Conservation (phyloP, 2,797 vertebrate species). For the Helostoma temminkii region DNA sequence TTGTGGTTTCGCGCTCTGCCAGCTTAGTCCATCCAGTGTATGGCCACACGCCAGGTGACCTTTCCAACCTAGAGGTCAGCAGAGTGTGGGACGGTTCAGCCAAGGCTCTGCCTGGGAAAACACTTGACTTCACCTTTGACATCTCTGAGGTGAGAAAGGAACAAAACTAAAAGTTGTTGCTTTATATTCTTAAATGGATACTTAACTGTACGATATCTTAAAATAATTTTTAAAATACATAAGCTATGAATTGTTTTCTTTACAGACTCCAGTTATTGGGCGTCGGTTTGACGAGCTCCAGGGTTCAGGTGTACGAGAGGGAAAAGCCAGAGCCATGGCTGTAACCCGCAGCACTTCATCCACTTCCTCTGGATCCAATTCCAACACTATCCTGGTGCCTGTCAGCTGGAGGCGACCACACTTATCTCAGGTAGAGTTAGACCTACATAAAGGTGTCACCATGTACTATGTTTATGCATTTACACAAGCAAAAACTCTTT, state of each 20-base stretch:
- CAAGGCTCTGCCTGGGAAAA: slow-evolving; percentile 97
- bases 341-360: slow-evolving; percentile 97
- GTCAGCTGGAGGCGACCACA: slow-evolving; percentile 99
- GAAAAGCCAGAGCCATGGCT: slow-evolving; percentile 92
- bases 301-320: slow-evolving; percentile 90
- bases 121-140: slow-evolving; percentile 97
- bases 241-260: slow-evolving; percentile 6
- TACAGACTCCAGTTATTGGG: slow-evolving; percentile 94
- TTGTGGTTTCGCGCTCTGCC: slow-evolving; percentile 97
- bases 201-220: background rate
- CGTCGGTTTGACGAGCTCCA: slow-evolving; percentile 96
- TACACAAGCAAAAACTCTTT: too few species aligned
- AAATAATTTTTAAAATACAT: background rate
- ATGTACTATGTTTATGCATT: too few species aligned
- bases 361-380: slow-evolving; percentile 97
- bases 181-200: background rate
- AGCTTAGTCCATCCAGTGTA: slow-evolving; percentile 94
- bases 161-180: background rate
- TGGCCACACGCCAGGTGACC: slow-evolving; percentile 89
- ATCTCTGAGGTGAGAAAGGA: slow-evolving; percentile 91
- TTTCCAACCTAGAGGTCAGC: slow-evolving; percentile 96
- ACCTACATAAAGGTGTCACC: background rate
- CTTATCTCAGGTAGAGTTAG: slow-evolving; percentile 90
- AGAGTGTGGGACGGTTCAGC: slow-evolving; percentile 95
- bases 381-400: slow-evolving; percentile 96